A percentile compares a stretch with the other conserved stretches of the same genome.
phyloP scores from a whole-genome alignment of 2,113 vertebrate species.

The Laterallus jamaicensis region DNA sequence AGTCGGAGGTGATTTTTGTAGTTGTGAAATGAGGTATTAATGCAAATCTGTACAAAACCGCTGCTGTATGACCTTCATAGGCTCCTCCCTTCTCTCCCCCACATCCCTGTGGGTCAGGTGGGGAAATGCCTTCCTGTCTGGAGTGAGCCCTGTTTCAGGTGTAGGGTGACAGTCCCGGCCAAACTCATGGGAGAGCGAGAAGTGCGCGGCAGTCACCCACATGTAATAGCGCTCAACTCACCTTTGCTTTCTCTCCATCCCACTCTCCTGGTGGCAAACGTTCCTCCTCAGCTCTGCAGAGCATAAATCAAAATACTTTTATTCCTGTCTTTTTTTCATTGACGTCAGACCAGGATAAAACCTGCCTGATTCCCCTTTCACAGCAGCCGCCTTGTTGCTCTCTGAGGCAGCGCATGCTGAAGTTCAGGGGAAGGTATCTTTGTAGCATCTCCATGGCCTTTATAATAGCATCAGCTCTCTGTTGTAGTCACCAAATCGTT shows the following conservation, averaged over 20 bases:
- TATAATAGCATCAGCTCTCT: not conserved
- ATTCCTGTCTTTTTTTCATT: not conserved
- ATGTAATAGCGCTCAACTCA: not conserved
- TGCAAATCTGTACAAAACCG: not conserved
- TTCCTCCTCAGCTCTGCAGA: not conserved
- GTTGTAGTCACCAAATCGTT: not conserved
- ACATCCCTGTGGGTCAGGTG: not conserved
- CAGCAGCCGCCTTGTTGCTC: not conserved
- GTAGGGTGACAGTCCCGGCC: not conserved
- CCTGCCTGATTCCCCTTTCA: not conserved
- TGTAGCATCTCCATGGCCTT: not conserved
- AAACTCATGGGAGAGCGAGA: not conserved
- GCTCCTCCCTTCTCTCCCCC: not conserved
- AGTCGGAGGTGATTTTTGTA: not conserved
- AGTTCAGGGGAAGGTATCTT: not conserved
- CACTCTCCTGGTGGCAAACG: not conserved
- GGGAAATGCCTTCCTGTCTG: not conserved
- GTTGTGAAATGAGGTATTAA: not conserved
- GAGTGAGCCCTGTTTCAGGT: not conserved
- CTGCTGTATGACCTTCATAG: not conserved
- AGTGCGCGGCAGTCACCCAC: accelerated
- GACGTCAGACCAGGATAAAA: not conserved
- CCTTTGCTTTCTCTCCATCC: not conserved
- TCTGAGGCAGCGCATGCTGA: not conserved
- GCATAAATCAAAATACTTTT: not conserved